Evolutionary conservation across 1,140 invertebrate species (phyloP).

Genomic region (Melipona quadrifasciata): DNA sequence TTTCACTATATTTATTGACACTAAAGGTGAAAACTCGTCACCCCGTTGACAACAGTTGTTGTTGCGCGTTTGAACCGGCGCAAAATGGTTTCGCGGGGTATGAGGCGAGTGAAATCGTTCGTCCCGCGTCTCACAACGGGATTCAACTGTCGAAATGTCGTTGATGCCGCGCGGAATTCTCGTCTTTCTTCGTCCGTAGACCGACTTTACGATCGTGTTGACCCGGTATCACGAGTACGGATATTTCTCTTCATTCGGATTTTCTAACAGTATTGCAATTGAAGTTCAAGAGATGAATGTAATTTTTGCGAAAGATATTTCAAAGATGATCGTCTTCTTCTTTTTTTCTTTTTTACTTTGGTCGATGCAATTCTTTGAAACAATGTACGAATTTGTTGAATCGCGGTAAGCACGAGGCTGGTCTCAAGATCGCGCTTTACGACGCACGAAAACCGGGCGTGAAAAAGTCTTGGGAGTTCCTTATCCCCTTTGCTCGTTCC

Average conservation of each 20-base stretch:
- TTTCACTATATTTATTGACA: conserved; percentile 66
- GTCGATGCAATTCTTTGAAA: neutral
- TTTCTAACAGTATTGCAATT: neutral
- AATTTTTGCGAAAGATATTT: neutral
- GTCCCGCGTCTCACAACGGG: conserved; percentile 2
- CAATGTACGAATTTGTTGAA: conserved; percentile 11
- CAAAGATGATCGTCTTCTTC: too few species aligned
- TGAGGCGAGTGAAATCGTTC: conserved; percentile 54
- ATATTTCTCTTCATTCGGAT: neutral
- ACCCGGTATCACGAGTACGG: neutral
- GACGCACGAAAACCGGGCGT: conserved; percentile 29
- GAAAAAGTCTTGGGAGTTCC: conserved; percentile 43
- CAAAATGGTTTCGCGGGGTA: neutral
- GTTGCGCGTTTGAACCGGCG: conserved; percentile 20
- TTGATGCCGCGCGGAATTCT: conserved; percentile 58
- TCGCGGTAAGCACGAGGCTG: conserved; percentile 21
- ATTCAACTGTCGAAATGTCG: conserved; percentile 54
- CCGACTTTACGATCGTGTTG: conserved; percentile 49
- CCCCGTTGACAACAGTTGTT: conserved; percentile 54
- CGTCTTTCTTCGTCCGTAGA: conserved; percentile 36
- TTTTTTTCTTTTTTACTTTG: neutral
- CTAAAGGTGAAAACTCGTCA: conserved; percentile 67
- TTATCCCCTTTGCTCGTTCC: conserved; percentile 28
- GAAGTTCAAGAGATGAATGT: neutral
- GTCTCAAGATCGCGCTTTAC: conserved; percentile 53